Conservation (phyloP, 2,113 vertebrate genomes). For the Epinephelus lanceolatus region DNA sequence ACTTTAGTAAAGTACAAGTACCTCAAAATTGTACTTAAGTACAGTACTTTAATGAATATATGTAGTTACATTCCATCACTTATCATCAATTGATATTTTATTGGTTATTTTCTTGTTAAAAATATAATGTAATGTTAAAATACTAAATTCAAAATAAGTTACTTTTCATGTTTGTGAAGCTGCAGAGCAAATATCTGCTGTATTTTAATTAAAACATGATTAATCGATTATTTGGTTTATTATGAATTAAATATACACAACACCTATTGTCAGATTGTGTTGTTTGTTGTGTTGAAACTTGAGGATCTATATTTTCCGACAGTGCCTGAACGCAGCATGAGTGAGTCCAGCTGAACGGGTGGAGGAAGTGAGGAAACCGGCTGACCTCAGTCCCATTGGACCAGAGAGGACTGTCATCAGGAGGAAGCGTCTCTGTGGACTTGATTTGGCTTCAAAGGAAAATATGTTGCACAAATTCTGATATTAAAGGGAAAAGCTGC, state of each 20-base stretch:
- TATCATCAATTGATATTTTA: neutral
- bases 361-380: slow-evolving; percentile 84
- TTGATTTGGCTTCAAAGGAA: slow-evolving; percentile 4
- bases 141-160: neutral
- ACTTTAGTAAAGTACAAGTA: too few species aligned
- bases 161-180: neutral
- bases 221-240: too few species aligned
- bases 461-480: neutral
- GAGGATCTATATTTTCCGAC: slow-evolving; percentile 1
- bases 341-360: slow-evolving; percentile 48
- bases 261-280: too few species aligned
- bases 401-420: slow-evolving; percentile 25
- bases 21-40: neutral
- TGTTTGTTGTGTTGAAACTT: too few species aligned
- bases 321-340: slow-evolving; percentile 31
- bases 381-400: slow-evolving; percentile 65
- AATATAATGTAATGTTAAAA: neutral
- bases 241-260: too few species aligned
- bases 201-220: too few species aligned
- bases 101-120: neutral
- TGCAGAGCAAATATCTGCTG: neutral
- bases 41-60: neutral
- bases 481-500: neutral
- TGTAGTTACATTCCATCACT: neutral
- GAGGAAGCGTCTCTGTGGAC: slow-evolving; percentile 49